A percentile compares a stretch with the other conserved stretches of the same genome.
Evolutionary conservation across 2,113 vertebrate species (phyloP).

Genomic region (Xiphophorus maculatus): DNA sequence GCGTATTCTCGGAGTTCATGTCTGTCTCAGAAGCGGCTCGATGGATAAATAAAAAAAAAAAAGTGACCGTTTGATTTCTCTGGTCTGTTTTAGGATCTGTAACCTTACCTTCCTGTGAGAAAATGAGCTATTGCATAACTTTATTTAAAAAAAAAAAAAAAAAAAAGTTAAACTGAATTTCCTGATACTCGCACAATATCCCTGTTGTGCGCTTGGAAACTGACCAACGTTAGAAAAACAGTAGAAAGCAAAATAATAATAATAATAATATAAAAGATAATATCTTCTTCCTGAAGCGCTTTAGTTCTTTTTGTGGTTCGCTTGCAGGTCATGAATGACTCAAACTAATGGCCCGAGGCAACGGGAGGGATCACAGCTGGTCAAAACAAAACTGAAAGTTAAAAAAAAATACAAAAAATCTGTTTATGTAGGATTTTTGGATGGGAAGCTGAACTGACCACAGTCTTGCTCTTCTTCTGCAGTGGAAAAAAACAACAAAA

Average conservation of each 20-base stretch:
- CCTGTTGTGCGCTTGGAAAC: neutral
- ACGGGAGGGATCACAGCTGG: no score
- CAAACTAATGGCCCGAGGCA: neutral
- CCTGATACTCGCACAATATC: neutral
- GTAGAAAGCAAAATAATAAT: neutral
- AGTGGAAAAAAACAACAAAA: no score
- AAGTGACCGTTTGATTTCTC: neutral
- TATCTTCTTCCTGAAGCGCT: neutral
- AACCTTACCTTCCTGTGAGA: neutral
- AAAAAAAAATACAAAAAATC: conserved; percentile 22
- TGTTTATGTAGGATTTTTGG: neutral
- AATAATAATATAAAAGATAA: accelerated
- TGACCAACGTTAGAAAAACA: neutral
- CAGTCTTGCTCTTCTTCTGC: neutral
- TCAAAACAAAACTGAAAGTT: conserved; percentile 47
- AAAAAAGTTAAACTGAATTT: neutral
- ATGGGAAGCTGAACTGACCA: neutral
- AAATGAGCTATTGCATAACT: neutral
- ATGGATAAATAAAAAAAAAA: neutral
- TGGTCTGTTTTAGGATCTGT: neutral
- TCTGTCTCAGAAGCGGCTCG: neutral
- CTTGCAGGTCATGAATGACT: neutral
- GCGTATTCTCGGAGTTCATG: conserved; percentile 49
- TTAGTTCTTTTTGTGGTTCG: neutral
- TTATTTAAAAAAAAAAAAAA: neutral